phyloP scores from a whole-genome alignment of 2,888 invertebrate species.

The Aquatica leii region DNA sequence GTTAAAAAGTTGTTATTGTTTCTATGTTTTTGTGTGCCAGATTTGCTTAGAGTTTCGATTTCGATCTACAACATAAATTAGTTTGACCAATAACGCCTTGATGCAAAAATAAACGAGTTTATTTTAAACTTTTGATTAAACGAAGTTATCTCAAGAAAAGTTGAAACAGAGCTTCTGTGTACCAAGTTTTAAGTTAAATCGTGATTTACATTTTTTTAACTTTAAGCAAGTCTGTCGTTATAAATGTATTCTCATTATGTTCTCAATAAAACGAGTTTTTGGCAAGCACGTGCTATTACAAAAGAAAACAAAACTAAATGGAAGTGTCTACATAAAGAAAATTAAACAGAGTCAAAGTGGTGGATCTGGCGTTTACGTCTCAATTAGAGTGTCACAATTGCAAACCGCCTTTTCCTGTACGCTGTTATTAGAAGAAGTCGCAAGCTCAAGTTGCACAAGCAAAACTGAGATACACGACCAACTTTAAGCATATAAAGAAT shows the following conservation, averaged over 20 bases:
- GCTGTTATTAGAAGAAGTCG: not conserved
- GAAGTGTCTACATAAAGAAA: conserved; percentile 18
- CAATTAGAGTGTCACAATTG: conserved; percentile 20
- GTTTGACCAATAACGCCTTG: not conserved
- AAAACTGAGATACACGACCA: not conserved
- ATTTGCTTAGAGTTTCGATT: not conserved
- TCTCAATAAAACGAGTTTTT: not conserved
- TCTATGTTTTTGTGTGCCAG: conserved; percentile 3
- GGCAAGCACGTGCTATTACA: not conserved
- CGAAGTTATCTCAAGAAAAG: conserved; percentile 3
- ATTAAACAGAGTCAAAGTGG: conserved; percentile 18
- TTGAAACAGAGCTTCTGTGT: conserved; percentile 9
- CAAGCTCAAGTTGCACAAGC: not conserved
- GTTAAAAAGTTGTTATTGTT: conserved; percentile 7
- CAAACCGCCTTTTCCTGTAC: conserved; percentile 5
- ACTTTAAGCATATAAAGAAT: conserved; percentile 18
- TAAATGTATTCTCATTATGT: not conserved
- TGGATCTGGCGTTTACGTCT: conserved; percentile 16
- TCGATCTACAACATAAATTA: not conserved
- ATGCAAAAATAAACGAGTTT: no score
- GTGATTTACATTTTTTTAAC: not conserved
- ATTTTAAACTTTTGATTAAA: conserved; percentile 13
- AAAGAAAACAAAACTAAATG: conserved; percentile 8
- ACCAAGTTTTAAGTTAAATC: conserved; percentile 8
- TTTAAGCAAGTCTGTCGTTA: not conserved